Conservation (phyloP, 2,888 invertebrate species). For the Lamproptera curius region DNA sequence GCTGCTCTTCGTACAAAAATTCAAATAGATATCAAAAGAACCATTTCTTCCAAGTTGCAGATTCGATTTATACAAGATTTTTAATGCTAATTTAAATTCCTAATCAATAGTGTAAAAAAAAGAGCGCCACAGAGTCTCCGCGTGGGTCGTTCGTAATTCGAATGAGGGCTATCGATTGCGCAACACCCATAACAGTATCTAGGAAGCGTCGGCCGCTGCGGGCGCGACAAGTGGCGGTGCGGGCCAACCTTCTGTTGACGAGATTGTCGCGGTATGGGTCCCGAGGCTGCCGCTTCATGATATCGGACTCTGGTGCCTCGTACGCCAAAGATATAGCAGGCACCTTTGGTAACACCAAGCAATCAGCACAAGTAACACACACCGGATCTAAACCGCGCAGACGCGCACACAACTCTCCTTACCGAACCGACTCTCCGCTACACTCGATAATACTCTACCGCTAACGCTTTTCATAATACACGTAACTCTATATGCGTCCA, state of each 20-base stretch:
- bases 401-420: slow-evolving; percentile 45
- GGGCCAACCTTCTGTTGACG: slow-evolving; percentile 96
- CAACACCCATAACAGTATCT: slow-evolving; percentile 66
- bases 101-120: too few species aligned
- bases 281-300: slow-evolving; percentile 99
- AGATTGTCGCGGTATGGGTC: slow-evolving; percentile 99
- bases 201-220: slow-evolving; percentile 48
- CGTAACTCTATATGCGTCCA: slow-evolving; percentile 36
- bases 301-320: slow-evolving; percentile 99
- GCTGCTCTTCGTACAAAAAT: neutral
- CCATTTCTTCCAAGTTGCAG: too few species aligned
- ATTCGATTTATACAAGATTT: too few species aligned
- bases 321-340: slow-evolving; percentile 99
- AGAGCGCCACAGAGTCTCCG: slow-evolving; percentile 24
- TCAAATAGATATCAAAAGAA: too few species aligned
- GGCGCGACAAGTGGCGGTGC: slow-evolving; percentile 36
- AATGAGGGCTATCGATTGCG: slow-evolving; percentile 56
- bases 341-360: slow-evolving; percentile 86
- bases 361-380: slow-evolving; percentile 68
- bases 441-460: slow-evolving; percentile 26
- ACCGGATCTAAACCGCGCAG: slow-evolving; percentile 31
- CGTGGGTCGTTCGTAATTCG: slow-evolving; percentile 33
- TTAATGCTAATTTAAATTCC: too few species aligned
- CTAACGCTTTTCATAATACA: slow-evolving; percentile 31
- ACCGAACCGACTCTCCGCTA: slow-evolving; percentile 41